phyloP scores from a whole-genome alignment of 2,888 invertebrate species.

The Nomada fabriciana region DNA sequence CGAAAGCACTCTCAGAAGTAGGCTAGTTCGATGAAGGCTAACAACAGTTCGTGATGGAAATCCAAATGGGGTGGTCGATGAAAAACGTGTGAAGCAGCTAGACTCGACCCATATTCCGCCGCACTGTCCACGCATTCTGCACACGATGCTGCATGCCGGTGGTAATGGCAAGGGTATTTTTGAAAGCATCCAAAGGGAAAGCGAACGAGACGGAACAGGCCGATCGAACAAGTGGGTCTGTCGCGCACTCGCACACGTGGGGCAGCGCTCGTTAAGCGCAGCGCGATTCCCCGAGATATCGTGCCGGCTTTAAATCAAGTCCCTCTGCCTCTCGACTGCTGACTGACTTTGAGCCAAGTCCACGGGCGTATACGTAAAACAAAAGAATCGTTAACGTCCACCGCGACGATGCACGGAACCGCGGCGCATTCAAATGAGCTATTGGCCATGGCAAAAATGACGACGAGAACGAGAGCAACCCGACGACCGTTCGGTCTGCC shows the following conservation, averaged over 20 bases:
- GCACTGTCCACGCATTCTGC: slow-evolving; percentile 10
- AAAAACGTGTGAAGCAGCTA: slow-evolving; percentile 8
- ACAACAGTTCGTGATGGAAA: slow-evolving; percentile 9
- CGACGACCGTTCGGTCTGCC: slow-evolving; percentile 29
- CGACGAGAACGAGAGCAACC: slow-evolving; percentile 66
- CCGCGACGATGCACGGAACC: slow-evolving; percentile 68
- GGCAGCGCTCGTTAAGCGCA: slow-evolving; percentile 79
- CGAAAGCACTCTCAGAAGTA: neutral
- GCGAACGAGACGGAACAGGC: neutral
- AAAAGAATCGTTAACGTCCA: slow-evolving; percentile 81
- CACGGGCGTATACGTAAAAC: slow-evolving; percentile 77
- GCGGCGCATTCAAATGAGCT: slow-evolving; percentile 81
- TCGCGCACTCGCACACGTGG: slow-evolving; percentile 65
- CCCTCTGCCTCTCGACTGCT: slow-evolving; percentile 69
- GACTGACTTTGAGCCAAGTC: slow-evolving; percentile 75
- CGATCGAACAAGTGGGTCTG: slow-evolving; percentile 40
- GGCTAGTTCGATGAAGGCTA: neutral
- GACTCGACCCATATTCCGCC: slow-evolving; percentile 50
- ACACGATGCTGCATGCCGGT: neutral
- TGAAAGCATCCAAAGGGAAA: slow-evolving; percentile 36
- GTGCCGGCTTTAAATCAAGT: slow-evolving; percentile 80
- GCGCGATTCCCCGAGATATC: slow-evolving; percentile 81
- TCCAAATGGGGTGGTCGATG: slow-evolving; percentile 1
- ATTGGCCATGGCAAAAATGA: slow-evolving; percentile 77
- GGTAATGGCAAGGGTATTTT: slow-evolving; percentile 49